Conservation (phyloP, 2,113 vertebrate genomes). For the Coptodon rendalli region DNA sequence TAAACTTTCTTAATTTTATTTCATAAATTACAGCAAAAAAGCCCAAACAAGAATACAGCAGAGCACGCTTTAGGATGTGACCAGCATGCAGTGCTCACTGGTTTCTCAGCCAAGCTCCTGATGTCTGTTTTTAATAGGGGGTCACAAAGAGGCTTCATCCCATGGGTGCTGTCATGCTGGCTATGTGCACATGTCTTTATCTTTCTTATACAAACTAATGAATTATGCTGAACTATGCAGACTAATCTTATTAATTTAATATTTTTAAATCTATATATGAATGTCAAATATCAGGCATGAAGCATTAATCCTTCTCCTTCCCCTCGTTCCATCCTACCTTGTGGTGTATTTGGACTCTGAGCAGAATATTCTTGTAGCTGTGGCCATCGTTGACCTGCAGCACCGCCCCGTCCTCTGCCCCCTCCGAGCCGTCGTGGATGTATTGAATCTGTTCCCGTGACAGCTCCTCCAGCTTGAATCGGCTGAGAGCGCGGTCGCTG, state of each 20-base stretch:
- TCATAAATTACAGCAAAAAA: neutral
- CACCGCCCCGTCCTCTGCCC: conserved; percentile 65
- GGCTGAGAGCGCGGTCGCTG: conserved; percentile 1
- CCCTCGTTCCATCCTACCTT: conserved; percentile 67
- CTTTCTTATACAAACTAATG: neutral
- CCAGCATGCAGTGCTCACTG: neutral
- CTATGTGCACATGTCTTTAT: fast-evolving
- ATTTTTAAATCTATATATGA: fast-evolving
- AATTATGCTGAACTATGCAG: neutral
- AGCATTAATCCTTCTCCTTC: neutral
- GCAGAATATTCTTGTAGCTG: conserved; percentile 84
- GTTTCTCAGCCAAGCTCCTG: neutral
- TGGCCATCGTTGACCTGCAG: conserved; percentile 86
- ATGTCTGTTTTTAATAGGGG: neutral
- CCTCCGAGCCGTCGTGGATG: conserved; percentile 76
- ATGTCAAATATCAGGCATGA: neutral
- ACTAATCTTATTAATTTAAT: fast-evolving
- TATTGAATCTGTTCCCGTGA: conserved; percentile 76
- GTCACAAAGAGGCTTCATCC: neutral
- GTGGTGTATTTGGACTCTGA: conserved; percentile 69
- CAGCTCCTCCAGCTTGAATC: conserved; percentile 79
- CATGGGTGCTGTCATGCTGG: neutral
- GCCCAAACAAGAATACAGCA: neutral
- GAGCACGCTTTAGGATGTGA: fast-evolving
- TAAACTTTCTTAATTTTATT: neutral